Evolutionary conservation across 1,140 invertebrate genomes (phyloP), one percentile per base, ranked within the genome.

Genomic region (Neodiprion lecontei): DNA sequence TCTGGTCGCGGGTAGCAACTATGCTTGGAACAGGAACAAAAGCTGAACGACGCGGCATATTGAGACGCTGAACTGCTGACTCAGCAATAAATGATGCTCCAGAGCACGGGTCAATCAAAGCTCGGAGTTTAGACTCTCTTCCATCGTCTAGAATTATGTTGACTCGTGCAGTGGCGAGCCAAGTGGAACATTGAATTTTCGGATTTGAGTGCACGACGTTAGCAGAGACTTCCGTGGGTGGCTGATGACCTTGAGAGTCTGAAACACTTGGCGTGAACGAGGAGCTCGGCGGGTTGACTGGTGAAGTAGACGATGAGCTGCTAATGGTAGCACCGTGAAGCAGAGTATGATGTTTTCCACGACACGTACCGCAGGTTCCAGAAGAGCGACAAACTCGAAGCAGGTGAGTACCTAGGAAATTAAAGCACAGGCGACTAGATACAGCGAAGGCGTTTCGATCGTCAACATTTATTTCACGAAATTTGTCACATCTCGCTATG

Each of bases 401-500:
- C 5, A 11, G 70, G 8, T 72, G 70, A 11, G 48, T 12, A 14
- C 70, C 70, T 12, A 72, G n/a, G 28, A 49, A 72, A 23, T 49
- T 72, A 11, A 12, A 53, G 47, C 70, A 72, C 40, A 72, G 23
- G 9, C 49, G 10, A 11, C n/a, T 53, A 14, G 1, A 11, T n/a
- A 53, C 1, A 14, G n/a, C 50, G 1, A 53, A 11, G 10, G 10
- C 50, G 10, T n/a, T 10, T 53, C 50, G 10, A 11, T 53, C 10
- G 1, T 53, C 50, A 11, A 14, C 10, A 1, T 10, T 1, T 53
- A 11, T 53, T n/a, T 10, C 50, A 1, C n/a, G 10, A 1, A 53
- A 53, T n/a, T 53, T n/a, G 50, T 53, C 10, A 1, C 50, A 53
- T 10, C n/a, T 1, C n/a, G n/a, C 10, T 10, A 53, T 53, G 50